A percentile compares a stretch with the other conserved stretches of the same genome.
These are phyloP conservation scores for Tenebrosternarchus preto DNA, from an alignment of 2,113 vertebrate genomes.

Conservation along the genomic window DNA sequence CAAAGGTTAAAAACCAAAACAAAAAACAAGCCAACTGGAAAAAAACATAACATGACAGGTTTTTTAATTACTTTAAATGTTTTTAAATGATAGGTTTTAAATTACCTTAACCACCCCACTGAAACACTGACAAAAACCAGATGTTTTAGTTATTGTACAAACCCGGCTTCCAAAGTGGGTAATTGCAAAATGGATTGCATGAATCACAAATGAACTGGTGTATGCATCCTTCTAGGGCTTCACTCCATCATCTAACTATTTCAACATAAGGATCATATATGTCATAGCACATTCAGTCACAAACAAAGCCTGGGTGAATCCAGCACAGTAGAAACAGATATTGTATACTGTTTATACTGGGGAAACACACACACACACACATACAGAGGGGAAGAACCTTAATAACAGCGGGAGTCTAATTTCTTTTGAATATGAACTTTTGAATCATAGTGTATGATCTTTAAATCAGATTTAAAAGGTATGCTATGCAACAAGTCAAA, in stretches of 20 bases:
- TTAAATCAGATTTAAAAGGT: background rate
- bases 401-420: background rate
- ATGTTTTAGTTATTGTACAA: background rate
- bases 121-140: background rate
- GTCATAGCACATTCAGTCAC: constrained; percentile 12
- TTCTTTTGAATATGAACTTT: background rate
- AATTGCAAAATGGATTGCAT: background rate
- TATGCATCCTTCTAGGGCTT: background rate
- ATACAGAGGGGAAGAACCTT: too few species aligned
- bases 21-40: too few species aligned
- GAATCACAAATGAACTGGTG: background rate
- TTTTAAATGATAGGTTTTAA: too few species aligned
- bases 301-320: background rate
- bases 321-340: background rate
- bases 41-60: too few species aligned
- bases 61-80: too few species aligned
- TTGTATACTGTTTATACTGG: too few species aligned
- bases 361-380: too few species aligned
- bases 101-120: background rate
- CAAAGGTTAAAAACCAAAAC: too few species aligned
- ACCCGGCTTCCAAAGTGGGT: background rate
- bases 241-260: background rate
- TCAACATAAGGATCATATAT: background rate
- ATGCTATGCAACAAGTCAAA: background rate
- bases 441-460: background rate